These are phyloP conservation scores for Tor tambroides DNA, from an alignment of 2,113 vertebrate species.

Conservation along the genomic window DNA sequence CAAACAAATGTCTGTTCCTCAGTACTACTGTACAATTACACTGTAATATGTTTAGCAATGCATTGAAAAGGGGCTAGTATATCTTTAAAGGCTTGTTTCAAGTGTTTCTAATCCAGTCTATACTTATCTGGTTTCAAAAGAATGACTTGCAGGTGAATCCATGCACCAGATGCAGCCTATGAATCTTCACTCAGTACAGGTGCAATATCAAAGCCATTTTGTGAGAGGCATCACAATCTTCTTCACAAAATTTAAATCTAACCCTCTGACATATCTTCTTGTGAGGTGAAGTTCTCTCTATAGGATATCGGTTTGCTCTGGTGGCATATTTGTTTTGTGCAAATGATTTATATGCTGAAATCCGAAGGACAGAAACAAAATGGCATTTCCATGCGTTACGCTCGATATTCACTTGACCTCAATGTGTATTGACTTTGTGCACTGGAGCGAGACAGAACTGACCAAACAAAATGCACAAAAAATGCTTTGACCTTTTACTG, in stretches of 20 bases:
- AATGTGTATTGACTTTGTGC: conserved; percentile 56
- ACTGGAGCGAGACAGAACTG: conserved; percentile 40
- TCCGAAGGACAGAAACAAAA: conserved; percentile 32
- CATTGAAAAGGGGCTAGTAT: background rate
- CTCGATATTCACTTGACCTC: conserved; percentile 50
- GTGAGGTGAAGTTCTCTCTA: background rate
- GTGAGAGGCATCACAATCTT: conserved; percentile 47
- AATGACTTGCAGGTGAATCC: background rate
- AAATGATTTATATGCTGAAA: conserved; percentile 49
- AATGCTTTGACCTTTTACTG: conserved; percentile 54
- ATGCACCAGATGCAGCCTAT: background rate
- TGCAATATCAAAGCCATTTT: background rate
- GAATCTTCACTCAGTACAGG: background rate
- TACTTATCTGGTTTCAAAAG: background rate
- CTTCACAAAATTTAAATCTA: background rate
- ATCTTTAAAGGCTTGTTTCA: background rate
- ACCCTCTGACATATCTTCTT: background rate
- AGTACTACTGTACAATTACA: background rate
- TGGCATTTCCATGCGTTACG: conserved; percentile 31
- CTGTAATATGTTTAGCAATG: background rate
- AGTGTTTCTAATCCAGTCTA: background rate
- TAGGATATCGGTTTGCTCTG: conserved; percentile 17
- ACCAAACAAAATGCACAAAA: background rate
- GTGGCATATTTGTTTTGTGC: conserved; percentile 36
- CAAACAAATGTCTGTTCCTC: background rate